Conservation (phyloP, 2,888 invertebrate genomes). For the Omphaloscelis lunosa region DNA sequence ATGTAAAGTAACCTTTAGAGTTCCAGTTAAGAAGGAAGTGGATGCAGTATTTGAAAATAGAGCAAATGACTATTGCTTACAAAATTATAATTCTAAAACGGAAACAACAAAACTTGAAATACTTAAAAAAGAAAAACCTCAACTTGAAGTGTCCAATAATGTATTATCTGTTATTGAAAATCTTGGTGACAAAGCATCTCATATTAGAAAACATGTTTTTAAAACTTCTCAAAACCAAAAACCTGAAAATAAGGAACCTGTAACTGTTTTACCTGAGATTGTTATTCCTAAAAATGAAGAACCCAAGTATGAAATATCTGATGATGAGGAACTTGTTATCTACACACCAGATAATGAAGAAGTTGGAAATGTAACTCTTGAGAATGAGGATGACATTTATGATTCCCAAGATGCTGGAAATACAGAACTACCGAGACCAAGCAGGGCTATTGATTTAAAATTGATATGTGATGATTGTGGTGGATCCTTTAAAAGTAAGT, state of each 20-base stretch:
- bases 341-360: background rate
- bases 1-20: constrained; percentile 31
- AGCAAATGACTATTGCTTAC: background rate
- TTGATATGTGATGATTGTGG: constrained; percentile 71
- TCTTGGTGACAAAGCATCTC: background rate
- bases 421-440: constrained; percentile 8
- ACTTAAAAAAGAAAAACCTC: background rate
- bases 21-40: constrained; percentile 43
- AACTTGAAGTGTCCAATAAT: background rate
- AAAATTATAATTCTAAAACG: background rate
- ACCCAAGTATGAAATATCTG: constrained; percentile 3
- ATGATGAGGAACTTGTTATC: constrained; percentile 7
- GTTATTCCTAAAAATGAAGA: constrained; percentile 30
- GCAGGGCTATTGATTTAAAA: constrained; percentile 52
- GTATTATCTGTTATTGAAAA: background rate
- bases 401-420: background rate
- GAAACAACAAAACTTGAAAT: constrained; percentile 14
- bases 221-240: background rate
- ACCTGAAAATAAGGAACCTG: background rate
- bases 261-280: background rate
- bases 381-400: background rate
- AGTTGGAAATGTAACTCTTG: background rate
- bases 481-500: constrained; percentile 72
- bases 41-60: constrained; percentile 15
- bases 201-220: background rate